phyloP scores from a whole-genome alignment of 2,888 invertebrate species.

The Nemurella pictetii region DNA sequence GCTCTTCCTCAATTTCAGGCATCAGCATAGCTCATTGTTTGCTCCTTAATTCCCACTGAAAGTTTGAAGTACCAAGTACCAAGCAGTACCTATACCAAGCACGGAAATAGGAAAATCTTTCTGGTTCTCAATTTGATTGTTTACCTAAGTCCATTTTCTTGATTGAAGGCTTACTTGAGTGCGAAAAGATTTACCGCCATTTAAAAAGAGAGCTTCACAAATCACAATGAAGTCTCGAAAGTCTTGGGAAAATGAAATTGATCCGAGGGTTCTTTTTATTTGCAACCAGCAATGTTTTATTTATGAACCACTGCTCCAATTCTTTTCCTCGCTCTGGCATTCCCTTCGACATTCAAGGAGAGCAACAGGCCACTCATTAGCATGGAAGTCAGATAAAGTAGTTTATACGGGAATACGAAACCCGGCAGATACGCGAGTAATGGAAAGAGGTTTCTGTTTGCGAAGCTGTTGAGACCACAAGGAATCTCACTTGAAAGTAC shows the following conservation, averaged over 20 bases:
- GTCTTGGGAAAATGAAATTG: background rate
- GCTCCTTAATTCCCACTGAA: no score
- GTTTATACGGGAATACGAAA: background rate
- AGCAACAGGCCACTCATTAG: constrained; percentile 19
- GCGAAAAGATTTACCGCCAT: background rate
- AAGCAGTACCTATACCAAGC: no score
- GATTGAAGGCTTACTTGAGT: background rate
- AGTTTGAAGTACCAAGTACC: background rate
- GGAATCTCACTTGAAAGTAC: background rate
- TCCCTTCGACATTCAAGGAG: background rate
- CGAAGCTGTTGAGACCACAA: background rate
- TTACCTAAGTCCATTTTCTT: background rate
- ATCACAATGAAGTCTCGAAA: background rate
- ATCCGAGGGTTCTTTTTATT: background rate
- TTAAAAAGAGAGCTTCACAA: background rate
- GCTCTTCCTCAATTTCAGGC: no score
- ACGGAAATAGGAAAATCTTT: background rate
- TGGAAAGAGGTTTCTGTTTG: background rate
- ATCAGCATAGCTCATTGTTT: no score
- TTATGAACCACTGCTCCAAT: constrained; percentile 6
- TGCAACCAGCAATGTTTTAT: constrained; percentile 31
- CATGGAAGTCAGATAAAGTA: background rate
- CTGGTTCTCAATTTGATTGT: background rate
- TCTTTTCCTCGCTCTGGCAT: background rate
- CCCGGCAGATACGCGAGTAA: background rate